Conservation (phyloP, 2,113 vertebrate genomes). For the Misgurnus anguillicaudatus region DNA sequence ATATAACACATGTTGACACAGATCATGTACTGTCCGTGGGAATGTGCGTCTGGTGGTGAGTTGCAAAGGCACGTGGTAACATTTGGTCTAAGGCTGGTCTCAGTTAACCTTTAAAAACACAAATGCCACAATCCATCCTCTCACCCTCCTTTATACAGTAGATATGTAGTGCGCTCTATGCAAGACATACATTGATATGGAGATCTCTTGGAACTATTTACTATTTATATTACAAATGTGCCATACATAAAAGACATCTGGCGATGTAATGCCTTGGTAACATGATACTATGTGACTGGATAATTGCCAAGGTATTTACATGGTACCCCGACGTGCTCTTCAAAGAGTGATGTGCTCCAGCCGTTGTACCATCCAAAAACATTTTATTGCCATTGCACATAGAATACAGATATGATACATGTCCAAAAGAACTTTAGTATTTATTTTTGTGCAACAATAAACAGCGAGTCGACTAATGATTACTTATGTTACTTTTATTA, state of each 20-base stretch:
- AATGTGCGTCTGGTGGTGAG: not conserved
- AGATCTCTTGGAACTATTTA: no score
- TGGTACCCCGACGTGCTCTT: no score
- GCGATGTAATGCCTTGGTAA: no score
- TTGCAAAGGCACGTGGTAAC: slow-evolving; percentile 13
- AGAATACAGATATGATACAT: no score
- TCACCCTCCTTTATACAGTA: not conserved
- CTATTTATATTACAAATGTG: not conserved
- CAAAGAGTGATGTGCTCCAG: no score
- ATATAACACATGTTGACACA: slow-evolving; percentile 30
- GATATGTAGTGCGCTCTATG: not conserved
- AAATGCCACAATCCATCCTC: slow-evolving; percentile 17
- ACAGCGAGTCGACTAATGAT: not conserved
- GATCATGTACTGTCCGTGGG: slow-evolving; percentile 19
- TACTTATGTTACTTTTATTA: not conserved
- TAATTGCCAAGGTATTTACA: no score
- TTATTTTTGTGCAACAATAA: no score
- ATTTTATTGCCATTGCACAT: no score
- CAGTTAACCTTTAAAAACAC: slow-evolving; percentile 26
- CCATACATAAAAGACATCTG: no score
- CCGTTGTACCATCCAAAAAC: no score
- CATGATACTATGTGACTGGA: no score
- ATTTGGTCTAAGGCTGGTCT: slow-evolving; percentile 19
- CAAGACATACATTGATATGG: not conserved
- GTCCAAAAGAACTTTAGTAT: no score